phyloP scores from a whole-genome alignment of 2,113 vertebrate genomes.

The Dermatemys mawii region DNA sequence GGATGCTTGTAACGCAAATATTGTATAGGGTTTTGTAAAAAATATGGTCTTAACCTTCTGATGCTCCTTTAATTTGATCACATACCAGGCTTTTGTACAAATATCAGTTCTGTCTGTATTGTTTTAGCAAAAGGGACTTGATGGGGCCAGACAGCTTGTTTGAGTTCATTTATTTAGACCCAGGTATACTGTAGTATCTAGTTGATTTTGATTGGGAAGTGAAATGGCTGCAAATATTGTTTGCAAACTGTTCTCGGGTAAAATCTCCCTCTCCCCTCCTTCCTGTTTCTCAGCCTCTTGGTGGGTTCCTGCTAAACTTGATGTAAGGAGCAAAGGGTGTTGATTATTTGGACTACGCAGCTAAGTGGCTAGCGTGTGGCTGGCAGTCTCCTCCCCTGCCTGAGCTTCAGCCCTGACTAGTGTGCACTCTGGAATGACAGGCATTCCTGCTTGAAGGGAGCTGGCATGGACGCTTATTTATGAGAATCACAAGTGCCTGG shows the following conservation, averaged over 20 bases:
- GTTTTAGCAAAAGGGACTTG: not conserved
- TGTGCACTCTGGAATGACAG: slow-evolving; percentile 90
- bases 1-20: not conserved
- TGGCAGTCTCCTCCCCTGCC: slow-evolving; percentile 80
- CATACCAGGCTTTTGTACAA: rapidly evolving
- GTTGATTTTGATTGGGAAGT: not conserved
- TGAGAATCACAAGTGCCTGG: slow-evolving; percentile 69
- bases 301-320: not conserved
- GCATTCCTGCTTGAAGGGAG: slow-evolving; percentile 87
- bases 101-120: not conserved
- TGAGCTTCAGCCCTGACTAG: slow-evolving; percentile 79
- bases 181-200: rapidly evolving
- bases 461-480: slow-evolving; percentile 78
- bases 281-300: not conserved
- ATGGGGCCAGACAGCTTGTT: not conserved
- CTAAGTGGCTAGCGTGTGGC: slow-evolving; percentile 50
- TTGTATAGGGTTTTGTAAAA: not conserved
- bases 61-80: not conserved
- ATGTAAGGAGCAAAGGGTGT: slow-evolving; percentile 66
- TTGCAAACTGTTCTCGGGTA: not conserved
- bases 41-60: not conserved
- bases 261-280: not conserved
- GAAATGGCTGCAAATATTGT: not conserved
- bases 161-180: not conserved
- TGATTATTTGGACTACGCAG: slow-evolving; percentile 61